Base-by-base conservation (phyloP, 2,888 invertebrate species). In the Julus scandinavius region DNA sequence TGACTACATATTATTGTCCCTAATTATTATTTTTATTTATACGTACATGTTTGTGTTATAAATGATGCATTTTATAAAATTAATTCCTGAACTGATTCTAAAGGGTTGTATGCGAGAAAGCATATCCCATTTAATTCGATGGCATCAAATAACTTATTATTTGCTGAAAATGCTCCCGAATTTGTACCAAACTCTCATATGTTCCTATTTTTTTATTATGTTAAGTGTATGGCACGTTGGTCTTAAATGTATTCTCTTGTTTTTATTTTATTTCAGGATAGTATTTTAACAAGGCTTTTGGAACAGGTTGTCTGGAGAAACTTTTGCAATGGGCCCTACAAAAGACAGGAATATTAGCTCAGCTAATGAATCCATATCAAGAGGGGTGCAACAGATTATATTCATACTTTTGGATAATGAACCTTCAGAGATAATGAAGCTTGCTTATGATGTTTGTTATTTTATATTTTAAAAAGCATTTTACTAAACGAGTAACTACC, bases 391-490 rank as follows among this genome's bases (percentile, higher is more conserved):
- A 38, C 38, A 84, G 40, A 45, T 84, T 38, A 45, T 45, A 45
- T 84, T 84, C n/a, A 20, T 63, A 63, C 2, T 84, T 84, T 38
- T 15, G 29, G 7, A 84, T 17, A 38, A 38, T 41, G 45, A 84
- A 84, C 38, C 84, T 11, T 15, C 84, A 2, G 86, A 86, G 15
- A 86, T 5, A 49, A 86, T 86, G 86, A 49, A 86, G 29, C 40
- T 13, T 49, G 86, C 86, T 41, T 86, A 45, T 86, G 50, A 50
- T 5, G 86, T 86, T 5, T 45, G 49, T 50, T 15, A 17, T 2
- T 49, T 54, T 4, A 49, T 13, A 5, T n/a, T 15, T 17, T 49
- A 41, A 85, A 4, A 1, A 40, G 15, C 4, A 84, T 40, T 29
- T n/a, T 63, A 63, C 63, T n/a, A 63, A n/a, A n/a, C 17, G n/a